phyloP scores from a whole-genome alignment of 2,888 invertebrate species.

The Lasioglossum morio region DNA sequence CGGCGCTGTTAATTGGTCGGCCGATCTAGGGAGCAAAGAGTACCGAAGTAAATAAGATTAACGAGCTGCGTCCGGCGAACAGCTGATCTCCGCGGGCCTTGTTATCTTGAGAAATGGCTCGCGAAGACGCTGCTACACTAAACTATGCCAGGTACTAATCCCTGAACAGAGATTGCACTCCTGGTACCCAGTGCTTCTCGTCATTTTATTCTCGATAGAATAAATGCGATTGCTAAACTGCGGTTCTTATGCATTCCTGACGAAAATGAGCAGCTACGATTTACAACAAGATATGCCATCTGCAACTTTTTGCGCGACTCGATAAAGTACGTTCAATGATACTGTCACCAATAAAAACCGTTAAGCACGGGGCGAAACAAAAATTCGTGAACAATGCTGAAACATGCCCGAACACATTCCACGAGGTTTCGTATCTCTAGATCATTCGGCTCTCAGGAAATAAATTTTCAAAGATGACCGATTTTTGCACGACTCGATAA shows the following conservation, averaged over 20 bases:
- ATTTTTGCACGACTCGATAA: too few relatives aligned
- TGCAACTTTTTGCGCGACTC: not conserved
- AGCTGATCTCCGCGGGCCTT: not conserved
- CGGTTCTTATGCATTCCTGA: accelerated
- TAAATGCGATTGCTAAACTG: not conserved
- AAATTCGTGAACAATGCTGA: too few relatives aligned
- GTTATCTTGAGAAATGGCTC: constrained; percentile 3
- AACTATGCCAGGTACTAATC: not conserved
- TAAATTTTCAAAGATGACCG: too few relatives aligned
- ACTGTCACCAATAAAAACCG: not conserved
- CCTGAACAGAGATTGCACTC: not conserved
- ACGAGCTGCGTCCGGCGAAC: constrained; percentile 11
- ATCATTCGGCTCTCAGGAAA: too few relatives aligned
- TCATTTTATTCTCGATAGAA: not conserved
- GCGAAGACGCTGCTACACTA: not conserved
- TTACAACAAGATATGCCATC: not conserved
- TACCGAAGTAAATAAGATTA: not conserved
- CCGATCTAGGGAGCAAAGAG: not conserved
- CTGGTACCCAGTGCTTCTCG: not conserved
- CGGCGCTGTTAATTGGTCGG: constrained; percentile 7
- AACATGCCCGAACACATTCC: too few relatives aligned
- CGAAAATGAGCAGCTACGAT: not conserved
- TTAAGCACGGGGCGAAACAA: not conserved
- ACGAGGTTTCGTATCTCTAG: too few relatives aligned
- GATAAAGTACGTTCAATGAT: not conserved